Percentiles rank a stretch among this genome's conserved stretches.
phyloP scores from a whole-genome alignment of 2,113 vertebrate genomes.

The Cebus imitator region DNA sequence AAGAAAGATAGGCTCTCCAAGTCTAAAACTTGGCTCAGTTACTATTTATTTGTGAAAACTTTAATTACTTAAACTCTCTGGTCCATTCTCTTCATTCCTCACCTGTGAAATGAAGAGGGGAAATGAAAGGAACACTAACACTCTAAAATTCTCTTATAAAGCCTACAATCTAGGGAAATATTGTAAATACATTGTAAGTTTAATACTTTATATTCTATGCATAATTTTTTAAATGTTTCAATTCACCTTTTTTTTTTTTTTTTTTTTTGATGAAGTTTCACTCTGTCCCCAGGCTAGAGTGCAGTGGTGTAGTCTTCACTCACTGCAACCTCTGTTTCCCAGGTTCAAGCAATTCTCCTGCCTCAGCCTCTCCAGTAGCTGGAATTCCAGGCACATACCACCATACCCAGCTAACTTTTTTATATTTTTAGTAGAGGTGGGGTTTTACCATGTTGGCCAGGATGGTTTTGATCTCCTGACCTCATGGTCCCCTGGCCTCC shows the following conservation, averaged over 20 bases:
- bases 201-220: not conserved
- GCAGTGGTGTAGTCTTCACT: no score
- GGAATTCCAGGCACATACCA: no score
- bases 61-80: not conserved
- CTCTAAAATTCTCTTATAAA: not conserved
- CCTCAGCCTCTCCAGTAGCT: no score
- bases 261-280: no score
- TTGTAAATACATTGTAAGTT: not conserved
- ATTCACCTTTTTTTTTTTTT: not conserved
- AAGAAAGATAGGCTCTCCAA: not conserved
- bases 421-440: no score
- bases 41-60: not conserved
- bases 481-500: no score
- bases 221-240: not conserved
- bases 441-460: no score
- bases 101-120: not conserved
- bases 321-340: no score
- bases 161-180: not conserved
- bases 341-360: no score
- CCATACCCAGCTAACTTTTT: no score
- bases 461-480: no score
- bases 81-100: not conserved
- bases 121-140: not conserved
- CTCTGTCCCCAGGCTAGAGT: no score
- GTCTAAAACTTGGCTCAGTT: not conserved